phyloP scores from a whole-genome alignment of 2,888 invertebrate genomes.

The Phortica okadai region DNA sequence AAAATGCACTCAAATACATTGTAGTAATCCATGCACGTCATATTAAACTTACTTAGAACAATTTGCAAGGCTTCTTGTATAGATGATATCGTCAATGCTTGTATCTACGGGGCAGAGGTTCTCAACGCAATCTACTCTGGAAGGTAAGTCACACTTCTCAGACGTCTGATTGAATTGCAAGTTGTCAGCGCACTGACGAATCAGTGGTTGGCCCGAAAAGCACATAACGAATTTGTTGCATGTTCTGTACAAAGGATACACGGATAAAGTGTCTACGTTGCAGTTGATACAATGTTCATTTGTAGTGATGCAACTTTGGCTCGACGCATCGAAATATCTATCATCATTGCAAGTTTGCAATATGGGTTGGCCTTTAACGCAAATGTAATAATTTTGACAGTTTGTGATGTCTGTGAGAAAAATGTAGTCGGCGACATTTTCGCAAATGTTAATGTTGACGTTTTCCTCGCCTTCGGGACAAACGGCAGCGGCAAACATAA shows the following conservation, averaged over 20 bases:
- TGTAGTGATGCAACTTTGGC: constrained; percentile 45
- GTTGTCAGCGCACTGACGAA: constrained; percentile 50
- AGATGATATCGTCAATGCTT: constrained; percentile 40
- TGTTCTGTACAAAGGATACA: constrained; percentile 45
- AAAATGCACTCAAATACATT: not conserved
- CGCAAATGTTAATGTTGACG: constrained; percentile 51
- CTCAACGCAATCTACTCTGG: constrained; percentile 54
- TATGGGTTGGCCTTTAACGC: constrained; percentile 40
- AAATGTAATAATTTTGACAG: constrained; percentile 48
- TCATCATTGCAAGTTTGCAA: constrained; percentile 42
- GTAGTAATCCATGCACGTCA: not conserved
- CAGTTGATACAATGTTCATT: constrained; percentile 40
- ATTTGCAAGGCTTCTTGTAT: constrained; percentile 40
- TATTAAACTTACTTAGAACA: not conserved
- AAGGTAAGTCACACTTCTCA: constrained; percentile 53
- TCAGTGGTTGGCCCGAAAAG: constrained; percentile 43
- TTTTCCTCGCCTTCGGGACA: not conserved
- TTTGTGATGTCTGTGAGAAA: constrained; percentile 51
- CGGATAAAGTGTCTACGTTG: constrained; percentile 15
- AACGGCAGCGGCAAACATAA: too few relatives aligned
- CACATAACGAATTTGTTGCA: constrained; percentile 57
- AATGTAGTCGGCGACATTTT: constrained; percentile 47
- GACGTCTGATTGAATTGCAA: constrained; percentile 54
- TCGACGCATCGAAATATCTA: constrained; percentile 43
- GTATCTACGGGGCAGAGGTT: constrained; percentile 51